Evolutionary conservation across 2,888 invertebrate genomes (phyloP), one percentile per base, ranked within the genome.

Genomic region (Epiblema foenella): DNA sequence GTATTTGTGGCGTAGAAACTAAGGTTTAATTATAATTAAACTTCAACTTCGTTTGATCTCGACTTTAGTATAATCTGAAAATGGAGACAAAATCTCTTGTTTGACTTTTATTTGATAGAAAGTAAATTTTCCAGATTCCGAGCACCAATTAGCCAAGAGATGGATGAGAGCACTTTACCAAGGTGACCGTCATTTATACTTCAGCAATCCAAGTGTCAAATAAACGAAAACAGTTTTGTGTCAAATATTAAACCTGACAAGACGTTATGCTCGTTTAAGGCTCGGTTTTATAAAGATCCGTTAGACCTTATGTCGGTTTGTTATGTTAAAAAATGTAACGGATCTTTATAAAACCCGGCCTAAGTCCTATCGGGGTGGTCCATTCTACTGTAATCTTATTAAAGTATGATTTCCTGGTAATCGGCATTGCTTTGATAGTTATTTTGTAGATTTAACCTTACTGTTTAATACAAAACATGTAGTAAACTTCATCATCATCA

Each of bases 141-240:
- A 29, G 11, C 29, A 24, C 29, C n/a, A 60, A 60, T 49, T 60
- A 60, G 8, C 11, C 4, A 9, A 11, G 2, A 17, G 24, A 17
- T 42, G 24, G n/a, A 56, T 15, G 24, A 24, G 15, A 52, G 52
- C 24, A 42, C 54, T 24, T n/a, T n/a, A 24, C 15, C 60, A 60
- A 46, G 10, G n/a, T 15, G n/a, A 46, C n/a, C 10, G n/a, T 24
- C n/a, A 60, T 49, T 60, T 60, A 29, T 29, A 29, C 56, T 46
- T n/a, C 18, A 59, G 15, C 24, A 29, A 24, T 29, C 15, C 20
- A 24, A 46, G 59, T 24, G 20, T 24, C 42, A 39, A 15, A n/a
- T 60, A 24, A 60, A 42, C 33, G n/a, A n/a, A n/a, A n/a, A n/a
- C n/a, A n/a, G n/a, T n/a, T n/a, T 60, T 49, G 42, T 46, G 46